Conservation (phyloP, 2,888 invertebrate genomes). For the Xylota segnis region DNA sequence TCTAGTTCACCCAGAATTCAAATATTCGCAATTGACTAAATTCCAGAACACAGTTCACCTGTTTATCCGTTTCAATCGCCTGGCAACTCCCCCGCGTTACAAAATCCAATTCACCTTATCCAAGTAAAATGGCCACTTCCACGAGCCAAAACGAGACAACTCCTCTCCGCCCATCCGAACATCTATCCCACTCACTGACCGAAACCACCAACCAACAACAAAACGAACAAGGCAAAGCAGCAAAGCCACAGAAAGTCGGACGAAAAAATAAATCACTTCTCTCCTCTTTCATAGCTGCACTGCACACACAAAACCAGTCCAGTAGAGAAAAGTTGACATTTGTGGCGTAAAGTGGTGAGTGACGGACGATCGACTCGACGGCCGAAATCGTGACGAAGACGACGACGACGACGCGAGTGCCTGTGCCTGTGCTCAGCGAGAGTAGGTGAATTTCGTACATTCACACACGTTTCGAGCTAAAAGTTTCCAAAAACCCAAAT, state of each 20-base stretch:
- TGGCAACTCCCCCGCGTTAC: slow-evolving; percentile 44
- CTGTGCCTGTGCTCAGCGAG: slow-evolving; percentile 45
- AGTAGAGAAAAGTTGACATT: slow-evolving; percentile 73
- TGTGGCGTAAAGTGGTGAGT: slow-evolving; percentile 73
- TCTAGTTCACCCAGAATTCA: no score
- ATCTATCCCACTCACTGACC: neutral
- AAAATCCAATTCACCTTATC: slow-evolving; percentile 48
- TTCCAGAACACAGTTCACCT: slow-evolving; percentile 16
- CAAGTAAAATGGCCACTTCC: slow-evolving; percentile 46
- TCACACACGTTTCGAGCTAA: slow-evolving; percentile 34
- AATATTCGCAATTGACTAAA: neutral
- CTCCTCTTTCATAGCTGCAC: slow-evolving; percentile 36
- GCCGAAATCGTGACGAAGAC: slow-evolving; percentile 61
- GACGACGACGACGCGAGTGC: slow-evolving; percentile 58
- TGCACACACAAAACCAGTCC: slow-evolving; percentile 53
- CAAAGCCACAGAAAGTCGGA: slow-evolving; percentile 37
- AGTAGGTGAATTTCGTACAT: slow-evolving; percentile 34
- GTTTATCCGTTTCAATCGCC: slow-evolving; percentile 11
- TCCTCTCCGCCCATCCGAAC: neutral
- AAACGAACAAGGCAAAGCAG: slow-evolving; percentile 53
- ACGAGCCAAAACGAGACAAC: slow-evolving; percentile 12
- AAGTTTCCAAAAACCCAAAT: slow-evolving; percentile 17
- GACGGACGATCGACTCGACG: slow-evolving; percentile 73
- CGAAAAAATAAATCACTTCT: neutral
- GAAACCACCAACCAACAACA: slow-evolving; percentile 51